Evolutionary conservation across 2,113 vertebrate genomes (phyloP), one percentile per base, ranked within the genome.

Genomic region (Neopipo cinnamomea): DNA sequence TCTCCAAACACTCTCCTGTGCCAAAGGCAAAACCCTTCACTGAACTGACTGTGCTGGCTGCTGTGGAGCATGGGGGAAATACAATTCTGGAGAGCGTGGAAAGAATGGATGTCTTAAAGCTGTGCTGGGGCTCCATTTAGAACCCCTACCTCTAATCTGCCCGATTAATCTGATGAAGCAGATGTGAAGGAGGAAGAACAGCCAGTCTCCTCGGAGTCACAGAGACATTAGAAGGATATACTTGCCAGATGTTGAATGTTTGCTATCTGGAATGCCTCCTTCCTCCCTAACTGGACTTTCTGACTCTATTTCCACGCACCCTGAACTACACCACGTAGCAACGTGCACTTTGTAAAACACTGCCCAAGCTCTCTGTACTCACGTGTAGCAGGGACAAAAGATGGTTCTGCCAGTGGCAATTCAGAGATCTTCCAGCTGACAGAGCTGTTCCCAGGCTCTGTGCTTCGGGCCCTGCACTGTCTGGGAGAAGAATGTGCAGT

Each of bases 171-270:
- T 91, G 70, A 91, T 79, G 91, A 62, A 94, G 84, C 90, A 93
- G 88, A 96, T 94, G 94, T 82, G 85, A 70, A 71, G 50, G 84
- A 93, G 77, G 93, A 97, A 97, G 96, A 95, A 70, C 86, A 96
- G 88, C 39, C 77, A 89, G 66, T 71, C 95, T 94, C 95, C 66
- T 5, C 89, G 92, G 94, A 93, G 78, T 79, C 80, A 14, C 49
- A 50, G 77, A 91, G 84, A 67, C 63, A 81, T 95, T 23, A 83
- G 67, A 86, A 73, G 50, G 52, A 92, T 91, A 94, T 82, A 70
- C 42, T 85, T 93, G 95, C 95, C 96, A 97, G 96, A 96, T 97
- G 94, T 61, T 93, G 76, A 77, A 85, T 72, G 78, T 59, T 89
- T 91, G 86, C 92, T 89, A 59, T 86, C 76, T 88, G 93, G 80